Evolutionary conservation across 2,797 vertebrate genomes (phyloP), one percentile per base, ranked within the genome.

Genomic region (Hoplostethus atlanticus): DNA sequence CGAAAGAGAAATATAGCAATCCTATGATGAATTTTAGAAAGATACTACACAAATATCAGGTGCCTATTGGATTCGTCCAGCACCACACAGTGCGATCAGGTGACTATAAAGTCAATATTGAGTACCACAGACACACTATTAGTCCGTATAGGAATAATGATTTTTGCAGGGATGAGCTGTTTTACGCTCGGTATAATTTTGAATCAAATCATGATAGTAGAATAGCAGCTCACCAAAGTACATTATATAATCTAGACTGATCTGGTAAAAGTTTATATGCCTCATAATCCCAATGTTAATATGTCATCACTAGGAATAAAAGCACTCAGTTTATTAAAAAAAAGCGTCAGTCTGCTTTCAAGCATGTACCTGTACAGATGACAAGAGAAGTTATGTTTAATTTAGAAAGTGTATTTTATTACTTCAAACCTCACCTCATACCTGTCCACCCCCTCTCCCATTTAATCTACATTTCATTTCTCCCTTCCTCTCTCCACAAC

Each of bases 321-420:
- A 67, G 50, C 57, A 70, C 15, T 76, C 12, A 60, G 53, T 76
- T 83, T 73, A 81, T 63, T 75, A 48, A 6, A 36, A 36, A 36
- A 21, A 73, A 73, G 25, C 21, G 40, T 30, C 13, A 6, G 13
- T n/a, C 25, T 63, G 36, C 15, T 12, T 36, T 44, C 42, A 61
- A 42, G 51, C 60, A 68, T 68, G 40, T 40, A 62, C 42, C 8
- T 48, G 7, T 16, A 68, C 38, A 89, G 52, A 88, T 48, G 31
- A 87, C 48, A 68, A 81, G 58, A 82, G 48, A 71, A 83, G 59
- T 63, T 71, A 17, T 17, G 53, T 84, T 87, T 88, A 77, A 86
- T 80, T 89, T 92, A 93, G 85, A 94, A 93, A 93, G 86, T 91
- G 87, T 90, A 59, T 84, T 90, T 93, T 92, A 89, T 92, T 93